Conservation (phyloP, 1,140 invertebrate species). For the Eufriesea mexicana region DNA sequence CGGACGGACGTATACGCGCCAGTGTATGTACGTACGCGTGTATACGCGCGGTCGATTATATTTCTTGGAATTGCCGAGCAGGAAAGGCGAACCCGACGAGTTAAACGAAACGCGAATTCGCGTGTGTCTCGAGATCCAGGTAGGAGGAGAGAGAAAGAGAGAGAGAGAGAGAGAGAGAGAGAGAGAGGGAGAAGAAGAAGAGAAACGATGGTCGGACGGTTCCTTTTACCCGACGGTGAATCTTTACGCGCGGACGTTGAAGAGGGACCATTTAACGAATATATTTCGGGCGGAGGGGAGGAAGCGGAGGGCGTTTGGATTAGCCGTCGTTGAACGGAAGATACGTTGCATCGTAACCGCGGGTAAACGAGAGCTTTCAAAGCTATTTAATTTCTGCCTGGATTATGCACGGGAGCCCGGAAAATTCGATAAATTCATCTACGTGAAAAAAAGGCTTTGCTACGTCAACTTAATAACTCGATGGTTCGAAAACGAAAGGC, state of each 20-base stretch:
- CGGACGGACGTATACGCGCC: neutral
- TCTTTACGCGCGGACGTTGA: too few species aligned
- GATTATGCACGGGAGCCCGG: conserved; percentile 11
- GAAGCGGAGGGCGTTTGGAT: neutral
- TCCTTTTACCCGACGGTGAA: too few species aligned
- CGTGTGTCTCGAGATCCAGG: too few species aligned
- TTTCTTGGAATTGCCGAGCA: neutral
- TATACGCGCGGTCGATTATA: too few species aligned
- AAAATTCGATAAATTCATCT: conserved; percentile 27
- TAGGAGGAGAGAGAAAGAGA: too few species aligned
- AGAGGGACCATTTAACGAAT: too few species aligned
- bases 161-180: too few species aligned
- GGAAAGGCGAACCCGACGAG: neutral
- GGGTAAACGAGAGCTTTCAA: neutral
- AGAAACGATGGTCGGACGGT: too few species aligned
- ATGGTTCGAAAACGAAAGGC: conserved; percentile 63
- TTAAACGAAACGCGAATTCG: too few species aligned
- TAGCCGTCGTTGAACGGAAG: neutral
- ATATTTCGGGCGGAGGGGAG: neutral
- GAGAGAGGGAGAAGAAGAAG: too few species aligned
- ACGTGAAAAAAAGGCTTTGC: neutral
- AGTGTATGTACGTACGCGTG: neutral
- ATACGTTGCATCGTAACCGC: neutral
- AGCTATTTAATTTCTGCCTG: conserved; percentile 15
- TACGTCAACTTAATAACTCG: conserved; percentile 28